Evolutionary conservation across 2,113 vertebrate species (phyloP).

Genomic region (Cavia porcellus): DNA sequence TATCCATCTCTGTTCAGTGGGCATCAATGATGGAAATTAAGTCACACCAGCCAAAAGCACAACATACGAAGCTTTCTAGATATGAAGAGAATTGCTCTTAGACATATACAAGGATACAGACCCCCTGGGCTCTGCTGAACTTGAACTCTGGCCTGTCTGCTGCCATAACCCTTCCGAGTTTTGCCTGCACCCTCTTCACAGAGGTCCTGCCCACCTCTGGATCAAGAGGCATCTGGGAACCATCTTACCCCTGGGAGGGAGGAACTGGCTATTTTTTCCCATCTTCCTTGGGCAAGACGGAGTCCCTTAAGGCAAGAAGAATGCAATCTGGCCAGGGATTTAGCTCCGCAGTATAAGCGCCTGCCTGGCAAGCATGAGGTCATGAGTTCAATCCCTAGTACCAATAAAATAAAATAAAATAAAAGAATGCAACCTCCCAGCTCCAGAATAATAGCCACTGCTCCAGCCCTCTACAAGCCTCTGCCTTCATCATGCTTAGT

Average conservation of each 20-base stretch:
- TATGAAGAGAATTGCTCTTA: neutral
- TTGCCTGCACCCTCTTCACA: neutral
- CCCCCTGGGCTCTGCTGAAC: neutral
- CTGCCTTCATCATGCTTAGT: neutral
- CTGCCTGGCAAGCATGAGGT: too few species aligned
- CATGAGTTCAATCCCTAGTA: too few species aligned
- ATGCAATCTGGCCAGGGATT: too few species aligned
- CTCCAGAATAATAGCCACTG: neutral
- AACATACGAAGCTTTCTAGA: neutral
- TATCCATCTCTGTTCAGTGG: constrained; percentile 70
- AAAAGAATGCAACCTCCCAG: neutral
- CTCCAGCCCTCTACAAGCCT: neutral
- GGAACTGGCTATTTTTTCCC: neutral
- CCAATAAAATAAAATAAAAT: too few species aligned
- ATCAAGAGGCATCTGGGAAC: neutral
- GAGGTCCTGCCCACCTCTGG: neutral
- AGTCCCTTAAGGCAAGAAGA: neutral
- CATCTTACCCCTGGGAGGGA: neutral
- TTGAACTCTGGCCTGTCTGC: neutral
- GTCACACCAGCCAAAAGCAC: neutral
- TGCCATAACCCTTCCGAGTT: neutral
- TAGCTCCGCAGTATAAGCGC: too few species aligned
- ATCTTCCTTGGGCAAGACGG: neutral
- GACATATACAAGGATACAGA: neutral
- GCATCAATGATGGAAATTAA: neutral